Base-by-base conservation (phyloP, 2,113 vertebrate species). In the Anhinga anhinga region DNA sequence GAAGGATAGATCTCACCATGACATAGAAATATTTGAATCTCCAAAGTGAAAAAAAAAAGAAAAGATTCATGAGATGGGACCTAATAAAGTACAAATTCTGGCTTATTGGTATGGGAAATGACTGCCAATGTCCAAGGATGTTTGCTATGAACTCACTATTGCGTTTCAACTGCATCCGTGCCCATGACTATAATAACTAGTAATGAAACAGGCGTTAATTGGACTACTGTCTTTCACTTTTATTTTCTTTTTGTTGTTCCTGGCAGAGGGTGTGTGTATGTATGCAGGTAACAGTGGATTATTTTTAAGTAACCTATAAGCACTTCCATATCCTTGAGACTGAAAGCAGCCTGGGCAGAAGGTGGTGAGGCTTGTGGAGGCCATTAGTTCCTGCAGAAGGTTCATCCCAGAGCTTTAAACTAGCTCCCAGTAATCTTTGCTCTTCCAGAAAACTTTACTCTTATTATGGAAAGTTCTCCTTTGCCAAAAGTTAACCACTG, bases 251-350 rank as follows among this genome's bases (percentile, higher is more conserved):
- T 25, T 55, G 44, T 40, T 76, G 12, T 16, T 84, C 26, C 32
- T 76, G 44, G 44, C 45, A 71, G 17, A 56, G 29, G 14, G 15
- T 18, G 5, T 17, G 17, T 76, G 53, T 26, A 32, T 20, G 9
- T 21, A 21, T 22, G 42, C 11, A 70, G n/a, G 49, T 30, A 74
- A 42, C 49, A 73, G 19, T 34, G 38, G 26, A 5, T 32, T 56
- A 12, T 23, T 49, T 83, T 65, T 49, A 40, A 63, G 29, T 29
- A 42, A 30, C 34, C 17, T 40, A 1, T 59, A 59, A 86, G 7
- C 53, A 19, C 11, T 38, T 69, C 49, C 5, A 2, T 19, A 13
- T 2, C 66, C 38, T 34, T 2, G 1, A 47, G 63, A n/a, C 1
- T 40, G 69, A 69, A 76, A 78, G n/a, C 47, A 82, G 65, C 40